Conservation (phyloP, 1,140 invertebrate species). For the Atta cephalotes region DNA sequence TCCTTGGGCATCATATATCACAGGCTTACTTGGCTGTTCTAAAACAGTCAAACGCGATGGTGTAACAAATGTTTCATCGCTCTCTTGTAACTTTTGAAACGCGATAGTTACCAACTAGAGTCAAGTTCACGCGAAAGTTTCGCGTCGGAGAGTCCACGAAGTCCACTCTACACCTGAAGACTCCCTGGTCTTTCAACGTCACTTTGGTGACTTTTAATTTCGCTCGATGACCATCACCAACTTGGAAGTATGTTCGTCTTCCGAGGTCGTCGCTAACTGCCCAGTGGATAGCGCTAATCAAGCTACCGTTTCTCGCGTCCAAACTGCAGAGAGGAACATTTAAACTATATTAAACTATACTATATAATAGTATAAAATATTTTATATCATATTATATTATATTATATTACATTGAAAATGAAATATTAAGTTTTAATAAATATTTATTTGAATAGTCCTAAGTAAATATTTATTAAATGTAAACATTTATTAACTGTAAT, state of each 20-base stretch:
- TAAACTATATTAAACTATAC: not conserved
- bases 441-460: too few relatives aligned
- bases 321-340: conserved; percentile 86
- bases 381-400: not conserved
- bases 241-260: conserved; percentile 91
- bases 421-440: too few relatives aligned
- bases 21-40: conserved; percentile 92
- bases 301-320: conserved; percentile 90
- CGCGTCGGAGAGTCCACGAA: conserved; percentile 94
- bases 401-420: not conserved
- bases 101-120: conserved; percentile 91
- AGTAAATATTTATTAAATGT: too few relatives aligned
- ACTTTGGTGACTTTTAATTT: conserved; percentile 91
- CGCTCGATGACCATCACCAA: conserved; percentile 90
- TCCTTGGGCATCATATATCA: conserved; percentile 93
- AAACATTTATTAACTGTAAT: too few relatives aligned
- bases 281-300: conserved; percentile 89
- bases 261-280: conserved; percentile 92
- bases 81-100: not conserved
- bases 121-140: conserved; percentile 94
- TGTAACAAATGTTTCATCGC: not conserved
- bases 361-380: not conserved
- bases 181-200: conserved; percentile 90
- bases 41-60: conserved; percentile 74
- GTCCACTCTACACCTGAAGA: conserved; percentile 94